A percentile compares a stretch with the other conserved stretches of the same genome.
These are phyloP conservation scores for Sciaenops ocellatus DNA, from an alignment of 2,797 vertebrate species.

Conservation along the genomic window DNA sequence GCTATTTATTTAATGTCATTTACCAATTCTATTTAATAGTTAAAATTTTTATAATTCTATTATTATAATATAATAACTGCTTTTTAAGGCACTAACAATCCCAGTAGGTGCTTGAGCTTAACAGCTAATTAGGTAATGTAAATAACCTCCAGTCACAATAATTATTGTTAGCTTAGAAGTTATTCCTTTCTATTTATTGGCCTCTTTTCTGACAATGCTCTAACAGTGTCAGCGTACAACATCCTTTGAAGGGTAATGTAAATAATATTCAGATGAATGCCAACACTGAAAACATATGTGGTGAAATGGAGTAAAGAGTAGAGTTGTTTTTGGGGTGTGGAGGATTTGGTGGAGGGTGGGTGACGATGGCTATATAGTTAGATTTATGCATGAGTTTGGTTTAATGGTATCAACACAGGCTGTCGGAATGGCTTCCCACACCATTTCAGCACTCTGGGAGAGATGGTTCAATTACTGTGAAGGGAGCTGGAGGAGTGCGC, in stretches of 20 bases:
- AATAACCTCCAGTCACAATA: slow-evolving; percentile 21
- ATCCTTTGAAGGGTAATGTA: slow-evolving; percentile 45
- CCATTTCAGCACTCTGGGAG: slow-evolving; percentile 77
- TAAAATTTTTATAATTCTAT: slow-evolving; percentile 33
- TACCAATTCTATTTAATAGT: slow-evolving; percentile 21
- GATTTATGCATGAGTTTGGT: slow-evolving; percentile 82
- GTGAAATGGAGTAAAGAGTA: slow-evolving; percentile 42
- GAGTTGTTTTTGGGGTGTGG: slow-evolving; percentile 42
- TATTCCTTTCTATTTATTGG: neutral
- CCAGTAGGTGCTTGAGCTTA: slow-evolving; percentile 22
- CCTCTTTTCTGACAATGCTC: neutral
- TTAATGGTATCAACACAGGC: slow-evolving; percentile 85
- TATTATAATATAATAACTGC: slow-evolving; percentile 23
- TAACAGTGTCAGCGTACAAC: slow-evolving; percentile 5
- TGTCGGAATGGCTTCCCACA: slow-evolving; percentile 80
- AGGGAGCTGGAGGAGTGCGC: slow-evolving; percentile 76
- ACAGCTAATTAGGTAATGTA: slow-evolving; percentile 23
- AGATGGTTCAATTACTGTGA: slow-evolving; percentile 85
- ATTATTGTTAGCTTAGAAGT: neutral
- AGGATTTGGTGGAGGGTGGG: slow-evolving; percentile 39
- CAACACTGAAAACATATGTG: slow-evolving; percentile 32
- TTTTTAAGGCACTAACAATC: slow-evolving; percentile 8
- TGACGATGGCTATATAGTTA: slow-evolving; percentile 62
- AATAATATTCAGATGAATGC: slow-evolving; percentile 56
- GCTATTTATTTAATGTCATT: slow-evolving; percentile 43